phyloP scores from a whole-genome alignment of 2,113 vertebrate genomes.

The Petromus typicus region DNA sequence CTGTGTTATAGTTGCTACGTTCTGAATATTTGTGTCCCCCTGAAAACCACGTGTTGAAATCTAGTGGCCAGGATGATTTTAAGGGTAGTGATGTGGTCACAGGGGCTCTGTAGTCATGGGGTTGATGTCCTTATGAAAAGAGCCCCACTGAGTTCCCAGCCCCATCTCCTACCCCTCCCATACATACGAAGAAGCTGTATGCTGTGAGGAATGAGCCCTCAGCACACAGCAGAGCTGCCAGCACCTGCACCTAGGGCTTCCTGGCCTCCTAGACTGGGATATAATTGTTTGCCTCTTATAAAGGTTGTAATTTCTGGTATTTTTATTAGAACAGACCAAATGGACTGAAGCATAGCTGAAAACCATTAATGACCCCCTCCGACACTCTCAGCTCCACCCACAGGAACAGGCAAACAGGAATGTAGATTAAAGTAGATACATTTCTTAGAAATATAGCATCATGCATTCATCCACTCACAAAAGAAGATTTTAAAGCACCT shows the following conservation, averaged over 20 bases:
- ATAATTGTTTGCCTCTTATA: background rate
- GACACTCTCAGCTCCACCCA: background rate
- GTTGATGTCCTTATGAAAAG: background rate
- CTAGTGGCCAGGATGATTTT: background rate
- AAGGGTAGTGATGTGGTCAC: too few relatives aligned
- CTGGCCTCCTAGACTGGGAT: background rate
- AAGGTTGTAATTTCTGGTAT: background rate
- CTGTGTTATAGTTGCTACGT: background rate
- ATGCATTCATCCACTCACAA: background rate
- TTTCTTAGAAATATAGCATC: background rate
- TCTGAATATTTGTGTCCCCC: background rate
- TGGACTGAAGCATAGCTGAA: background rate
- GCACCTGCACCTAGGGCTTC: background rate
- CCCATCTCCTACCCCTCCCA: background rate
- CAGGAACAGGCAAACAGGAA: background rate
- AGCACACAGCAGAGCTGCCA: background rate
- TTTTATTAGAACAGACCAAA: background rate
- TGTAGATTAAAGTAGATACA: too few relatives aligned
- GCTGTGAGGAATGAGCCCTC: background rate
- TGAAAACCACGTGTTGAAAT: background rate
- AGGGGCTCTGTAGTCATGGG: background rate
- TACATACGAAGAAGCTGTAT: background rate
- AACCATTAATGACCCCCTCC: background rate
- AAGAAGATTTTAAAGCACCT: background rate
- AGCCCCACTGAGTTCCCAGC: too few relatives aligned